Evolutionary conservation across 1,140 invertebrate genomes (phyloP).

Genomic region (Chironomus striatipennis): DNA sequence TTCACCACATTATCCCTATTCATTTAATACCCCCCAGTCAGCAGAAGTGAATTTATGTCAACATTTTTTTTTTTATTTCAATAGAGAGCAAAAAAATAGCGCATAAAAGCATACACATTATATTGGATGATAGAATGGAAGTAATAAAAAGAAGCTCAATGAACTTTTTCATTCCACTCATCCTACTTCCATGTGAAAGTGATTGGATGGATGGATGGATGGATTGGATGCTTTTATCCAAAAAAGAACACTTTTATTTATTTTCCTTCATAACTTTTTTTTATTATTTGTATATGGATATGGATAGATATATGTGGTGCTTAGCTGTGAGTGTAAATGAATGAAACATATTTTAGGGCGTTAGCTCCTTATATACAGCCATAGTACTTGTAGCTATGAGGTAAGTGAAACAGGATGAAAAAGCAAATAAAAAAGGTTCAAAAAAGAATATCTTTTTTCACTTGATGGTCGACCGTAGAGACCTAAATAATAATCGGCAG

Average conservation of each 20-base stretch:
- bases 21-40: too few species aligned
- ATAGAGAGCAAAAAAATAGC: background rate
- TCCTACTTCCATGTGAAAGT: constrained; percentile 20
- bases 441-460: background rate
- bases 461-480: background rate
- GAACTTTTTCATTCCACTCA: constrained; percentile 4
- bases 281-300: too few species aligned
- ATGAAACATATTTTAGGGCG: background rate
- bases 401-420: background rate
- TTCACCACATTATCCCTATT: too few species aligned
- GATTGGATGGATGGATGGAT: constrained; percentile 12
- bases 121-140: constrained; percentile 19
- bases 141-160: constrained; percentile 14
- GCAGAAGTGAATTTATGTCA: too few species aligned
- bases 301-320: too few species aligned
- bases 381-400: background rate
- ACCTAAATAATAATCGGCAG: constrained; percentile 3
- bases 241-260: background rate
- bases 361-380: background rate
- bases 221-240: background rate
- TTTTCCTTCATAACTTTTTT: too few species aligned
- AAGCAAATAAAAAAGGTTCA: background rate
- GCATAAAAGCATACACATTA: background rate
- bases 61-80: too few species aligned
- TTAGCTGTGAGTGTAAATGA: background rate